These are phyloP conservation scores for Alaudala cheleensis DNA, from an alignment of 2,113 vertebrate genomes.

Conservation along the genomic window DNA sequence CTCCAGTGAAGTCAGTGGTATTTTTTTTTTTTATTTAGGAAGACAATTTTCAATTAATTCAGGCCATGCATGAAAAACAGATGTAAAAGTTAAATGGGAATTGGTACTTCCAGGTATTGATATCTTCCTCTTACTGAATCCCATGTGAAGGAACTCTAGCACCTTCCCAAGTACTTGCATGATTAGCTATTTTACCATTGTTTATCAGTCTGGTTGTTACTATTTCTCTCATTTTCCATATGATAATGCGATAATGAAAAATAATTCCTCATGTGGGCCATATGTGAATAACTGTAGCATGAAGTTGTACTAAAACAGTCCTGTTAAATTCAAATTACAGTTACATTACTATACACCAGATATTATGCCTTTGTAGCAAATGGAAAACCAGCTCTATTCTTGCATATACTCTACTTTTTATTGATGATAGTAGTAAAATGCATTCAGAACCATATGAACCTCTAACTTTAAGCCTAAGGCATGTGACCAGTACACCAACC, in stretches of 20 bases:
- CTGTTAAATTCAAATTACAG: not conserved
- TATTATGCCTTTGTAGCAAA: not conserved
- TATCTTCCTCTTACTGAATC: not conserved
- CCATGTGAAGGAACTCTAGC: not conserved
- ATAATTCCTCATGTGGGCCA: not conserved
- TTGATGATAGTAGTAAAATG: not conserved
- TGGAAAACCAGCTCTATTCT: not conserved
- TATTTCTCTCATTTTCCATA: not conserved
- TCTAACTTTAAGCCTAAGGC: not conserved
- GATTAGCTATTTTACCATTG: not conserved
- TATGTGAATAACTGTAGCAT: not conserved
- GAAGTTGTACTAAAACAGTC: not conserved
- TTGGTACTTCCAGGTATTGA: not conserved
- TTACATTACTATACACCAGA: not conserved
- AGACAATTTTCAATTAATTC: not conserved
- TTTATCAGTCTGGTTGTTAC: not conserved
- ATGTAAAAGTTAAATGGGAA: not conserved
- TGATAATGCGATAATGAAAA: not conserved
- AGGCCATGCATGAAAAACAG: not conserved
- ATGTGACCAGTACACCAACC: not conserved
- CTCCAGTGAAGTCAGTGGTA: not conserved
- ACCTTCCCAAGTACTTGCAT: not conserved
- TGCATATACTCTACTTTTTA: not conserved
- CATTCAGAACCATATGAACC: not conserved
- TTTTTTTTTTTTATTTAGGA: not conserved